Conservation (phyloP, 2,113 vertebrate species). For the Equus quagga region DNA sequence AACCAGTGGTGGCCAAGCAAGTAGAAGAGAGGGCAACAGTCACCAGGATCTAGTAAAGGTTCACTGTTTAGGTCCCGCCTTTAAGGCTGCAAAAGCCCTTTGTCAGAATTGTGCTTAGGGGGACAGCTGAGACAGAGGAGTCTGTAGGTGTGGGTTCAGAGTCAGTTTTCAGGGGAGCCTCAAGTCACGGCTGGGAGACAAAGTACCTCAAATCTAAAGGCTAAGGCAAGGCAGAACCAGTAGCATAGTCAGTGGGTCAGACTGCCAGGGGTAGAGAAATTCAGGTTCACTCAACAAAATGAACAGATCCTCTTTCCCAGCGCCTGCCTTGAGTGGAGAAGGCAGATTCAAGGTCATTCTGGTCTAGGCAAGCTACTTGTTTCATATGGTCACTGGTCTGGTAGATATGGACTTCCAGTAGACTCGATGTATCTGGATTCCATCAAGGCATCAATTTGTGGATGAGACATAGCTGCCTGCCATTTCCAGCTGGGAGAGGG, state of each 20-base stretch:
- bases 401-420: not conserved
- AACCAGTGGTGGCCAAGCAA: not conserved
- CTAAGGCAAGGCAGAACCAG: not conserved
- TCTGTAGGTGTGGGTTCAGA: not conserved
- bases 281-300: not conserved
- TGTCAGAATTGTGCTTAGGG: not conserved
- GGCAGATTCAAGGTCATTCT: not conserved
- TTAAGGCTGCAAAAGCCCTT: not conserved
- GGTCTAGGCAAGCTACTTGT: not conserved
- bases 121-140: not conserved
- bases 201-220: not conserved
- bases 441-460: not conserved
- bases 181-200: not conserved
- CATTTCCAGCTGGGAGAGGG: not conserved
- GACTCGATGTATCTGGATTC: not conserved
- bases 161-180: not conserved
- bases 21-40: not conserved
- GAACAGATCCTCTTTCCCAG: not conserved
- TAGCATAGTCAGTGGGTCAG: not conserved
- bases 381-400: not conserved
- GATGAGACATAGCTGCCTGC: not conserved
- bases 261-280: not conserved
- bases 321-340: not conserved
- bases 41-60: not conserved
- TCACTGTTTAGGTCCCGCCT: not conserved